Conservation (phyloP, 2,888 invertebrate genomes). For the Cerastoderma edule region DNA sequence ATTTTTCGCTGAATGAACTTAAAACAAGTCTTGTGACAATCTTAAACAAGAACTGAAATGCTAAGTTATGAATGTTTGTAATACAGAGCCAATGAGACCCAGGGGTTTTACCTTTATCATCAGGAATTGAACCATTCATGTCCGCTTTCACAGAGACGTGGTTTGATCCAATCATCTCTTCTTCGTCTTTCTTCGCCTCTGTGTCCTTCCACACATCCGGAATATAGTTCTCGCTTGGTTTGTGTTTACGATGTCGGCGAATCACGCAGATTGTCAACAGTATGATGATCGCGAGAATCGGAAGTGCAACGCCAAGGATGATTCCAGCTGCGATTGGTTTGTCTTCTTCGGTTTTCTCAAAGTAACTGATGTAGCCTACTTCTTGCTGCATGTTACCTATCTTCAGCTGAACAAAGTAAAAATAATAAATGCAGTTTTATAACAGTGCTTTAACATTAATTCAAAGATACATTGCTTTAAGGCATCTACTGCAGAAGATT, state of each 20-base stretch:
- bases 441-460: too few relatives aligned
- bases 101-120: conserved; percentile 73
- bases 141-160: conserved; percentile 76
- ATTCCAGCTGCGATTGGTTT: conserved; percentile 78
- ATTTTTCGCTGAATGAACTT: too few relatives aligned
- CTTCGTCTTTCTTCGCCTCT: conserved; percentile 72
- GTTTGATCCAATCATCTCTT: conserved; percentile 73
- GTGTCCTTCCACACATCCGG: conserved; percentile 79
- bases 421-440: too few relatives aligned
- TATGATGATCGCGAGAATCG: conserved; percentile 77
- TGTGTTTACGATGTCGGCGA: conserved; percentile 76
- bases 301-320: conserved; percentile 78
- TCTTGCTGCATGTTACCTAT: conserved; percentile 71
- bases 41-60: too few relatives aligned
- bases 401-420: conserved; percentile 64
- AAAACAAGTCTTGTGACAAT: too few relatives aligned
- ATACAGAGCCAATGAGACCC: too few relatives aligned
- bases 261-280: conserved; percentile 78
- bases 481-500: too few relatives aligned
- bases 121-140: conserved; percentile 74
- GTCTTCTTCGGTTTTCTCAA: conserved; percentile 59
- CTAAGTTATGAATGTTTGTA: too few relatives aligned
- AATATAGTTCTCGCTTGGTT: conserved; percentile 75
- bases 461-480: too few relatives aligned
- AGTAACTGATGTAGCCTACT: conserved; percentile 75